Evolutionary conservation across 2,888 invertebrate species (phyloP), one percentile per base, ranked within the genome.

Genomic region (Ectemnius cavifrons): DNA sequence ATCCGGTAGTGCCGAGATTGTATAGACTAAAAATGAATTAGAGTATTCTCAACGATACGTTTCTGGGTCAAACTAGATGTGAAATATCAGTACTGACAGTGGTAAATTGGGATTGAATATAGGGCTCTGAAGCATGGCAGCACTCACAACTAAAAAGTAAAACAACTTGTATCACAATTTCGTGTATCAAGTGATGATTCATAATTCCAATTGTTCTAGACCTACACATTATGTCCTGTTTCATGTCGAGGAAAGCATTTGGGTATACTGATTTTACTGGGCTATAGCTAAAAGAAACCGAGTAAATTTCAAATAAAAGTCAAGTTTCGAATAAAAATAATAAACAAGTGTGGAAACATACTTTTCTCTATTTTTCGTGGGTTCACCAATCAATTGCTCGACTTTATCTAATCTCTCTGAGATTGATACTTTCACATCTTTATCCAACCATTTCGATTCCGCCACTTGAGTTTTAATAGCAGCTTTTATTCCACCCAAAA

Each of bases 401-500:
- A 28, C 14, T 28, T 37, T 13, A 2, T 37, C 14, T 8, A 60
- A 23, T 13, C 14, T 60, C 4, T 28, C 37, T 20, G 20, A 20
- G 20, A 27, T 11, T 28, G 13, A 20, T 1, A 2, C 4, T 16
- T 28, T 60, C 60, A 45, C n/a, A 6, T 60, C 37, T 28, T 28
- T n/a, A 6, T 60, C 60, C n/a, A 60, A 14, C 60, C 60, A 60
- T 2, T 23, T n/a, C 28, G 60, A 60, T n/a, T 37, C 28, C 4
- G 4, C 0, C 13, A 60, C 28, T 37, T 60, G 27, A 4, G 13
- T 6, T 14, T 60, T 27, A 45, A 60, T 5, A 1, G 6, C 13
- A 4, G 14, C n/a, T 28, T n/a, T 28, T 16, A 28, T 8, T 11
- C n/a, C 37, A 16, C 27, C 60, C 13, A 37, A 4, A 13, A 60